Percentiles rank a stretch among this genome's conserved stretches.
phyloP scores from a whole-genome alignment of 2,797 vertebrate genomes.

The Halcyon badia region DNA sequence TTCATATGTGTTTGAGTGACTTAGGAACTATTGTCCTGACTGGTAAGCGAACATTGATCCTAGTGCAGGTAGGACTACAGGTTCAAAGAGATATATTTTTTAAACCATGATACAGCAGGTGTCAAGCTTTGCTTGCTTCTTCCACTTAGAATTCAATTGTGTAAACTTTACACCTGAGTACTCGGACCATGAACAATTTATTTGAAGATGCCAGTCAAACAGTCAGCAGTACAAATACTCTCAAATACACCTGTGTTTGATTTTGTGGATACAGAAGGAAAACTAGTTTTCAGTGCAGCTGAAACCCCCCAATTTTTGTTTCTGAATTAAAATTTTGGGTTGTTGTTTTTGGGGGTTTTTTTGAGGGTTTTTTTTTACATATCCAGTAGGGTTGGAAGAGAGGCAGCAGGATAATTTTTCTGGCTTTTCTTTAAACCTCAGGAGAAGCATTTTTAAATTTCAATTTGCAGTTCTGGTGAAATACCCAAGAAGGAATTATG shows the following conservation, averaged over 20 bases:
- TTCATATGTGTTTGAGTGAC: not conserved
- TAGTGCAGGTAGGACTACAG: not conserved
- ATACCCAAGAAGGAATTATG: not conserved
- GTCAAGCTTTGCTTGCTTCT: conserved; percentile 26
- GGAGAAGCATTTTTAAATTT: conserved; percentile 7
- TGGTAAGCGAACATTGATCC: not conserved
- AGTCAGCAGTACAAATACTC: conserved; percentile 34
- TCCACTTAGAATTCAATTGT: conserved; percentile 31
- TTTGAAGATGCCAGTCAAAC: conserved; percentile 60
- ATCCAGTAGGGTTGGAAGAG: not conserved
- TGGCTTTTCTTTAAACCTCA: not conserved
- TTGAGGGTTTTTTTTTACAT: not conserved
- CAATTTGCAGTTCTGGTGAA: not conserved
- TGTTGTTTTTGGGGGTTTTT: no score
- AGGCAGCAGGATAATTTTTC: not conserved
- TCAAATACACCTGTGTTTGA: not conserved
- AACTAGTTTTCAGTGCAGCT: not conserved
- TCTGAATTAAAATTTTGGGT: not conserved
- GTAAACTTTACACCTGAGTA: conserved; percentile 32
- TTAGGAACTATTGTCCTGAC: not conserved
- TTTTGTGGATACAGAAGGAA: not conserved
- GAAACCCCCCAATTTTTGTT: not conserved
- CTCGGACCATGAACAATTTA: conserved; percentile 49
- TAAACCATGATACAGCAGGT: not conserved
- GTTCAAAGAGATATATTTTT: not conserved